Percentiles rank a stretch among this genome's conserved stretches.
Conservation (phyloP, 2,888 invertebrate genomes). For the Cosmia trapezina region DNA sequence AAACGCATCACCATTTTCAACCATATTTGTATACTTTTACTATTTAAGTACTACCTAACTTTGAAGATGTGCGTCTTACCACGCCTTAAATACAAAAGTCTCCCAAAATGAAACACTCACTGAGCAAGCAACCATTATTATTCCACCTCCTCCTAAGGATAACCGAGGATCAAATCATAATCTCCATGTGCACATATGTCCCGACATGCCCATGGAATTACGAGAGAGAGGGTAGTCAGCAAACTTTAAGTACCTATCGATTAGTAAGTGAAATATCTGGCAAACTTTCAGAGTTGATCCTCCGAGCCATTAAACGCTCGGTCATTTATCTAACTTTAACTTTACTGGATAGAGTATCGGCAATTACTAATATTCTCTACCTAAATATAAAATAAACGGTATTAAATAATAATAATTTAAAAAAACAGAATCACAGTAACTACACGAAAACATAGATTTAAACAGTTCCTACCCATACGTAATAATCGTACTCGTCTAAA, state of each 20-base stretch:
- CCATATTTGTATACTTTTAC: no score
- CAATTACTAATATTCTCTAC: constrained; percentile 23
- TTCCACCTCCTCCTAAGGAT: constrained; percentile 8
- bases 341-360: constrained; percentile 26
- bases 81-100: no score
- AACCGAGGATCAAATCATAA: constrained; percentile 26
- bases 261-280: constrained; percentile 57
- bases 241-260: constrained; percentile 54
- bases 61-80: no score
- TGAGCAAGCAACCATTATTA: background rate
- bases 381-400: no score
- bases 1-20: no score
- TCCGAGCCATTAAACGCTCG: constrained; percentile 44
- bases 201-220: constrained; percentile 29
- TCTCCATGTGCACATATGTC: constrained; percentile 48
- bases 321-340: constrained; percentile 58
- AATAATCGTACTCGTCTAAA: background rate
- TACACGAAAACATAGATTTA: background rate
- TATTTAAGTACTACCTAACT: no score
- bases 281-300: constrained; percentile 50
- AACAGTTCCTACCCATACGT: background rate
- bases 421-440: background rate
- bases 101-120: background rate
- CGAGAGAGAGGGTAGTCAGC: constrained; percentile 15
- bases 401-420: no score